Evolutionary conservation across 2,797 vertebrate species (phyloP), one percentile per base, ranked within the genome.

Genomic region (Chromis chromis): DNA sequence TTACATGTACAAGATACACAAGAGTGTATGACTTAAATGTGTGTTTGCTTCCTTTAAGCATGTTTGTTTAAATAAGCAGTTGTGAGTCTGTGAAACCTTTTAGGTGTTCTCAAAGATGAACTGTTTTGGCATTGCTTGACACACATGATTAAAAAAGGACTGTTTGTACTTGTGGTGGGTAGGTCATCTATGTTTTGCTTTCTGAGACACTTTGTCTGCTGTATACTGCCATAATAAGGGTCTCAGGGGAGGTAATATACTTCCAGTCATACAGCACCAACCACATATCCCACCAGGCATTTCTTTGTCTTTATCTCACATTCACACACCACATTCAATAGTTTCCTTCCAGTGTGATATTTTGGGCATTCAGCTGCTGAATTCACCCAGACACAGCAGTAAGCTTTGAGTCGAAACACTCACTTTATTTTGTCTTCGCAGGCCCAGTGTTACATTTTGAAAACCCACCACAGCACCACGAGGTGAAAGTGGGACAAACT

Each of bases 401-500:
- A n/a, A 44, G 17, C 21, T 60, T 11, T 1, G 0, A 74, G 74
- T 54, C 68, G 72, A 36, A 78, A 49, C 68, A 28, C 22, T 59
- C 11, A 3, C 22, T 40, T 19, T 67, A 36, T 65, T 72, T 64
- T 73, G 33, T 81, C 55, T 74, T 27, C 42, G 14, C 85, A 95
- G 94, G 68, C 14, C 77, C 80, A 7, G 63, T 70, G 1, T 73
- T 95, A 59, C 88, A 40, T 42, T 93, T 96, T 53, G 33, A 88
- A 54, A 90, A 92, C 46, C 83, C 91, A 16, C 81, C 88, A 0
- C 83, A 80, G 62, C 86, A 92, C 27, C 14, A 94, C n/a, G 86
- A 94, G 69, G 94, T 93, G 14, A 88, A 61, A 28, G 85, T 63
- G 11, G 95, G 95, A 21, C 84, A 93, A 73, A 53, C 67, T 0